Percentiles rank a stretch among this genome's conserved stretches.
These are phyloP conservation scores for Montifringilla adamsi DNA, from an alignment of 2,113 vertebrate species.

Conservation along the genomic window DNA sequence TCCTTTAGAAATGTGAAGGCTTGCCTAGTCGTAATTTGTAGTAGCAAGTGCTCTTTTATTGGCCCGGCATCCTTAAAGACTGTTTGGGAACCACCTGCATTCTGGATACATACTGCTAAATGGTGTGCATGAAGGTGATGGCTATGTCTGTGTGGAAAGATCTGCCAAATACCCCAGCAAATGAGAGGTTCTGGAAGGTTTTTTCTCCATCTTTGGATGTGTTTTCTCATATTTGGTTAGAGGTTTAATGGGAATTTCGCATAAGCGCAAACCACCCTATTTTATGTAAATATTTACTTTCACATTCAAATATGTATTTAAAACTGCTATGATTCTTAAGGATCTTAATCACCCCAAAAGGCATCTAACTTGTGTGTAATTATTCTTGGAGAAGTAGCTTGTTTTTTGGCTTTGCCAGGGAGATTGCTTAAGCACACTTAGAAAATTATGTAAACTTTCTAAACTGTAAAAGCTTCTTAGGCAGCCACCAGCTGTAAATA, in stretches of 20 bases:
- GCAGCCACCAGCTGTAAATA: neutral
- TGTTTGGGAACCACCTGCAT: neutral
- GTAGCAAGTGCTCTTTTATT: neutral
- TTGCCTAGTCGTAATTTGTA: neutral
- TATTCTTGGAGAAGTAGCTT: neutral
- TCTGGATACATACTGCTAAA: neutral
- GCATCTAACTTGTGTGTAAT: neutral
- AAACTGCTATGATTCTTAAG: neutral
- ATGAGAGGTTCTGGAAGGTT: neutral
- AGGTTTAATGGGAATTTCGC: neutral
- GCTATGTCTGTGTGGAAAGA: neutral
- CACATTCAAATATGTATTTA: neutral
- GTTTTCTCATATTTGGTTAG: neutral
- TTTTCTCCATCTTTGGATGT: neutral
- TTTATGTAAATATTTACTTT: slow-evolving; percentile 3
- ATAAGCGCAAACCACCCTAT: neutral
- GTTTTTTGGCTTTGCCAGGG: neutral
- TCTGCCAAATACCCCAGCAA: neutral
- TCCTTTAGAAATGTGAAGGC: neutral
- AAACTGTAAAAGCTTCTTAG: neutral
- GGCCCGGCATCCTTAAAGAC: neutral
- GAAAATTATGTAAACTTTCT: neutral
- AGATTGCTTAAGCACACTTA: neutral
- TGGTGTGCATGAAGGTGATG: neutral
- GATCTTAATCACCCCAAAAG: neutral